Evolutionary conservation across 2,113 vertebrate species (phyloP).

Genomic region (Nycticryphes semicollaris): DNA sequence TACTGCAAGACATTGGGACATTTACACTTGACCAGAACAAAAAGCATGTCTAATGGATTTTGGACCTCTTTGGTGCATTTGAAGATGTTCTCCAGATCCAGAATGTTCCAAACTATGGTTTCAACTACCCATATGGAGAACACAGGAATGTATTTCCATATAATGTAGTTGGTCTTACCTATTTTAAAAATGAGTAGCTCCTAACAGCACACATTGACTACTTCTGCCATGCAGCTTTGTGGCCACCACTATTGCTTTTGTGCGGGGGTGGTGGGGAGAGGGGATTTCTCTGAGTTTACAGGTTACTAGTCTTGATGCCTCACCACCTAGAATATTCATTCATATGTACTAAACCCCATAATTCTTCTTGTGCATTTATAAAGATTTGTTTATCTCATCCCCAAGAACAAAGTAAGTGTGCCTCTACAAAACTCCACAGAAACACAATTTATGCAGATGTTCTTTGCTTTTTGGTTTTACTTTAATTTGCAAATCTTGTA

Average conservation of each 20-base stretch:
- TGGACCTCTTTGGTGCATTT: background rate
- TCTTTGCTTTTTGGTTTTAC: conserved; percentile 86
- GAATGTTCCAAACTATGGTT: background rate
- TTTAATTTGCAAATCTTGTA: conserved; percentile 98
- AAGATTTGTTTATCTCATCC: background rate
- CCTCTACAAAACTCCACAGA: conserved; percentile 76
- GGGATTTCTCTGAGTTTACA: background rate
- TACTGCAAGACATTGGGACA: background rate
- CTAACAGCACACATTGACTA: background rate
- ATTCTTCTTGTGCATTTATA: background rate
- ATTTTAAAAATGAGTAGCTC: background rate
- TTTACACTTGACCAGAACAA: background rate
- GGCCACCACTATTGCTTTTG: background rate
- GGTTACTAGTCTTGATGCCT: background rate
- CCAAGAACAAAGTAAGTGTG: conserved; percentile 56
- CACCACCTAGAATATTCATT: background rate
- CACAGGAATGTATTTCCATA: background rate
- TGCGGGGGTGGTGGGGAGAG: background rate
- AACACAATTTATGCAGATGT: conserved; percentile 80
- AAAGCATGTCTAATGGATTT: background rate
- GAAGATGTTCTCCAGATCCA: background rate
- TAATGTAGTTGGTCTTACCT: background rate
- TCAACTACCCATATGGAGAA: background rate
- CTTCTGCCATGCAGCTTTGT: background rate
- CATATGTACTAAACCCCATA: background rate